Conservation (phyloP, 2,797 vertebrate species). For the Gobio occitaniae region DNA sequence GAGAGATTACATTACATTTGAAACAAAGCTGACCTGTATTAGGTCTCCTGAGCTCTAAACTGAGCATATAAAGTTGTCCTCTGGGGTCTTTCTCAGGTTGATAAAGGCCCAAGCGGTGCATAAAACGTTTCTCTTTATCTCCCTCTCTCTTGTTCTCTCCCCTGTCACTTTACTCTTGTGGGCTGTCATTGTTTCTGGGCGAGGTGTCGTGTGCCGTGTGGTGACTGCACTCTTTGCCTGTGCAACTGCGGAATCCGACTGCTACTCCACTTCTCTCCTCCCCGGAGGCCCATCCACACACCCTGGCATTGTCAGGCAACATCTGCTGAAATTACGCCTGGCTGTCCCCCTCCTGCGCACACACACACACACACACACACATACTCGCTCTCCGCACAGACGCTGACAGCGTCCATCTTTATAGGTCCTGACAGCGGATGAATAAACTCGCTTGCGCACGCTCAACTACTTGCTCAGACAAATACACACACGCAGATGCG, state of each 20-base stretch:
- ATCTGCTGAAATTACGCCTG: slow-evolving; percentile 61
- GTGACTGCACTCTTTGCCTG: slow-evolving; percentile 50
- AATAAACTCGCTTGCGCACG: slow-evolving; percentile 39
- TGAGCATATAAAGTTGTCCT: slow-evolving; percentile 27
- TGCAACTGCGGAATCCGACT: slow-evolving; percentile 43
- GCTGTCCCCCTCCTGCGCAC: slow-evolving; percentile 24
- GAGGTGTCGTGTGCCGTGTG: slow-evolving; percentile 38
- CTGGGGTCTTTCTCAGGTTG: slow-evolving; percentile 9
- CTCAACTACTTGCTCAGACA: slow-evolving; percentile 36
- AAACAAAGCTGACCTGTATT: background rate
- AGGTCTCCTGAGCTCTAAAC: background rate
- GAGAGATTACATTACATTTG: background rate
- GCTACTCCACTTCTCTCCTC: slow-evolving; percentile 48
- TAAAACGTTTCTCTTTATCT: slow-evolving; percentile 29
- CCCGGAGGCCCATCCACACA: slow-evolving; percentile 51
- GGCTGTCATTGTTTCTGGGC: slow-evolving; percentile 38
- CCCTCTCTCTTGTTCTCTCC: background rate
- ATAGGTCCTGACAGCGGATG: slow-evolving; percentile 51
- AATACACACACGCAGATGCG: slow-evolving; percentile 35
- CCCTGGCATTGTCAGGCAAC: slow-evolving; percentile 51
- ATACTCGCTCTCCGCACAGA: slow-evolving; percentile 20
- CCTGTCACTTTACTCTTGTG: slow-evolving; percentile 51
- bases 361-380: slow-evolving; percentile 29
- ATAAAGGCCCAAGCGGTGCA: slow-evolving; percentile 22
- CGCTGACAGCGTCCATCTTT: slow-evolving; percentile 51